Conservation (phyloP, 2,113 vertebrate species). For the Sylvilagus bachmani region DNA sequence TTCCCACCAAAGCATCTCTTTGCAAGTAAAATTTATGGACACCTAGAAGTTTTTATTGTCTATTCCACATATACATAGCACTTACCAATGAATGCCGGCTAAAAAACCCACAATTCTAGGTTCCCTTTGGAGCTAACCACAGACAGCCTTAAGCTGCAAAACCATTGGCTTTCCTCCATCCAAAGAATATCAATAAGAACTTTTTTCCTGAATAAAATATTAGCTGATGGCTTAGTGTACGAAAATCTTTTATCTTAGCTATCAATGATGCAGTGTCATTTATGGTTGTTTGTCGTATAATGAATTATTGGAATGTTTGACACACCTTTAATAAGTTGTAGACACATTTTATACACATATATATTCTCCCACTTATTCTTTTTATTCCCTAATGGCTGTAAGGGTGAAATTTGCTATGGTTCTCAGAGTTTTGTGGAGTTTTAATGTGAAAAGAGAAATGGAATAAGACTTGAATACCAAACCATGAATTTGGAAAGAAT, state of each 20-base stretch:
- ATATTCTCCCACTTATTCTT: neutral
- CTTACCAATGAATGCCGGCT: neutral
- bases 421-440: slow-evolving; percentile 45
- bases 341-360: neutral
- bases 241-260: slow-evolving; percentile 21
- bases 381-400: slow-evolving; percentile 39
- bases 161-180: neutral
- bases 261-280: neutral
- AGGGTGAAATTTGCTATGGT: slow-evolving; percentile 19
- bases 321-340: neutral
- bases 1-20: neutral
- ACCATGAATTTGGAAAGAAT: slow-evolving; percentile 64
- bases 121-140: neutral
- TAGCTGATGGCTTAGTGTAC: neutral
- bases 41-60: neutral
- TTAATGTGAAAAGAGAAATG: slow-evolving; percentile 64
- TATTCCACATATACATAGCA: neutral
- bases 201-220: neutral
- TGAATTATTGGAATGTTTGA: slow-evolving; percentile 28
- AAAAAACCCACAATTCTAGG: neutral
- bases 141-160: neutral
- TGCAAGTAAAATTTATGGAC: neutral
- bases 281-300: slow-evolving; percentile 34
- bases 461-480: slow-evolving; percentile 54
- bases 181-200: neutral